Evolutionary conservation across 2,888 invertebrate genomes (phyloP).

Genomic region (Prenolepis imparis): DNA sequence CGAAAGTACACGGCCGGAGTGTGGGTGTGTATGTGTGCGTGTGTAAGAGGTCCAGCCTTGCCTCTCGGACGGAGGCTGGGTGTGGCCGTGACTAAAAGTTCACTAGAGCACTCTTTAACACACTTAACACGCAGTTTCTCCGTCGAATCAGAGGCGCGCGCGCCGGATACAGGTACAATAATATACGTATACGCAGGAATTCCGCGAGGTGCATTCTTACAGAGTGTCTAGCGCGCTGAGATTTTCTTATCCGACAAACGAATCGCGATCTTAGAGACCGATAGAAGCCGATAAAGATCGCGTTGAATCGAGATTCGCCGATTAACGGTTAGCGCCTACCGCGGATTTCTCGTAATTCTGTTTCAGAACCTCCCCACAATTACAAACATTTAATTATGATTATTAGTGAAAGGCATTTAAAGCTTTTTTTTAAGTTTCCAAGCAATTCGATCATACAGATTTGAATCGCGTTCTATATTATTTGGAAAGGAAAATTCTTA

Average conservation of each 20-base stretch:
- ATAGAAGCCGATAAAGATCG: slow-evolving; percentile 4
- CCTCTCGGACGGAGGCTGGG: slow-evolving; percentile 83
- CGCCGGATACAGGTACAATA: slow-evolving; percentile 59
- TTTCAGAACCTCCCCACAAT: background rate
- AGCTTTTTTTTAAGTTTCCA: background rate
- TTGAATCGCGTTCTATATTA: background rate
- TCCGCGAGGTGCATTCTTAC: background rate
- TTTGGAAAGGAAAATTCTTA: background rate
- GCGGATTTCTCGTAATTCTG: background rate
- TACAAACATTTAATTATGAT: background rate
- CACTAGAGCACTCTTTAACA: slow-evolving; percentile 84
- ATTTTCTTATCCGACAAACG: slow-evolving; percentile 5
- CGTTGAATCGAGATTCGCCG: slow-evolving; percentile 15
- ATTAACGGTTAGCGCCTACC: slow-evolving; percentile 1
- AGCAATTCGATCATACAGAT: background rate
- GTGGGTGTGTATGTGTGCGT: slow-evolving; percentile 82
- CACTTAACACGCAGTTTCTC: slow-evolving; percentile 75
- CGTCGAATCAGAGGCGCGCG: slow-evolving; percentile 41
- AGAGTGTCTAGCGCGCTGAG: background rate
- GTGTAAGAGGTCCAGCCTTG: slow-evolving; percentile 83
- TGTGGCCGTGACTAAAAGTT: slow-evolving; percentile 86
- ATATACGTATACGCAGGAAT: background rate
- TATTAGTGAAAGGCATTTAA: background rate
- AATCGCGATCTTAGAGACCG: background rate
- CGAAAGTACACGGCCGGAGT: slow-evolving; percentile 73